Evolutionary conservation across 2,888 invertebrate species (phyloP), one percentile per base, ranked within the genome.

Genomic region (Agrochola litura): DNA sequence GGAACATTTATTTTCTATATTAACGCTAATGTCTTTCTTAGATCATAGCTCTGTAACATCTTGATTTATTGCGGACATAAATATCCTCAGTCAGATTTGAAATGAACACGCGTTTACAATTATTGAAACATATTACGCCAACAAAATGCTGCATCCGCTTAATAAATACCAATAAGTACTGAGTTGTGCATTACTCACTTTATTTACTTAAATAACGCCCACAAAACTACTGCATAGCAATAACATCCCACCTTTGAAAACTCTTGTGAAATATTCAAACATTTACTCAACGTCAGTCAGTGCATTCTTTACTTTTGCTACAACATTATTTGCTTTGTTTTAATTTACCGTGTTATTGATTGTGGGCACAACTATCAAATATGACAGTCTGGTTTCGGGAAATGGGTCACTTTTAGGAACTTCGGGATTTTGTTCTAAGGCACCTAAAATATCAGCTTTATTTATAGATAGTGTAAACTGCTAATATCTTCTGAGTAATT

Each of bases 241-340:
- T 70, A 63, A 46, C 49, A 22, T 41, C 49, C 16, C 41, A 46
- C 70, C 61, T 81, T 71, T 19, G 22, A 63, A 37, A 75, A 70
- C 60, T 54, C 60, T 56, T 49, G 61, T 82, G 56, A 73, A 73
- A 41, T 82, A 82, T 82, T 73, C 41, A 46, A 63, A 69, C 65
- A 60, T 83, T 86, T 72, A 75, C 69, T 83, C 71, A 86, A 69
- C 9, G 79, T 72, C 86, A 69, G 68, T 83, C 41, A n/a, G 52
- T 58, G 56, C 68, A 77, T 77, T 86, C 54, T 77, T 78, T 77
- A 76, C 73, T 77, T 73, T 54, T 58, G 56, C 66, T 61, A 63
- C 16, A 78, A 63, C 49, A 16, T 56, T 83, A 64, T 46, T 65
- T 54, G 22, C 43, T 65, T 75, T 76, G 16, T 75, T 82, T 81